Conservation (phyloP, 2,888 invertebrate species). For the Drosophila borborema region DNA sequence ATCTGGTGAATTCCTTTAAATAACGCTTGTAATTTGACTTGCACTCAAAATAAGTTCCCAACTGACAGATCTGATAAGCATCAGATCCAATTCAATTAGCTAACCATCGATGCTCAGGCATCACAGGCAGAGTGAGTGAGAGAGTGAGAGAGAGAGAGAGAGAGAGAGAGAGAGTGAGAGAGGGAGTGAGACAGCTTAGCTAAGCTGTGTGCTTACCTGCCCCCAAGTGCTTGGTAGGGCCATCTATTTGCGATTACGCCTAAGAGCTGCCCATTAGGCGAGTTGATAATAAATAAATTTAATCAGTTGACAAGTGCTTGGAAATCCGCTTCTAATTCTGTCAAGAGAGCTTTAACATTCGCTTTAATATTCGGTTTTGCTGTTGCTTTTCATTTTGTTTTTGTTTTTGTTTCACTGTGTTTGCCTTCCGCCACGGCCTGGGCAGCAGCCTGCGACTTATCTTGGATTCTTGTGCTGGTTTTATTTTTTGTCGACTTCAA, state of each 20-base stretch:
- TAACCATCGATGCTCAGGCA: constrained; percentile 20
- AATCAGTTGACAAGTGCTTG: constrained; percentile 53
- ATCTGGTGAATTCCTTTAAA: constrained; percentile 1
- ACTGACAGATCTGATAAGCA: constrained; percentile 39
- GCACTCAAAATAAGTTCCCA: constrained; percentile 4
- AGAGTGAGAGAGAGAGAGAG: not conserved
- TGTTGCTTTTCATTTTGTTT: not conserved
- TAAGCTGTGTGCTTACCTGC: constrained; percentile 12
- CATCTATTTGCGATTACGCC: constrained; percentile 42
- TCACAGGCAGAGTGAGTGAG: not conserved
- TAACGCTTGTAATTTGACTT: constrained; percentile 4
- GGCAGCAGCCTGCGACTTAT: constrained; percentile 36
- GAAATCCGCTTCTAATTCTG: constrained; percentile 33
- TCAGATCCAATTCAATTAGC: constrained; percentile 54
- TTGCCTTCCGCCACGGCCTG: constrained; percentile 29
- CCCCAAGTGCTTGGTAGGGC: constrained; percentile 1
- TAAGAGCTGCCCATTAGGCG: constrained; percentile 37
- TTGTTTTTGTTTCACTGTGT: constrained; percentile 6
- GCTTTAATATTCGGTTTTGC: constrained; percentile 5
- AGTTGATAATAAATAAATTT: constrained; percentile 59
- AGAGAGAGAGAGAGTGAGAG: no score
- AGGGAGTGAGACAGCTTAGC: not conserved
- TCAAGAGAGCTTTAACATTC: constrained; percentile 51
- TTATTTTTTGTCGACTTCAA: constrained; percentile 40
- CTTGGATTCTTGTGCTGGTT: constrained; percentile 47